Evolutionary conservation across 92 coral and sea anemone genomes (phyloP), one percentile per base, ranked within the genome.

Genomic region (Epizoanthus fatuus): DNA sequence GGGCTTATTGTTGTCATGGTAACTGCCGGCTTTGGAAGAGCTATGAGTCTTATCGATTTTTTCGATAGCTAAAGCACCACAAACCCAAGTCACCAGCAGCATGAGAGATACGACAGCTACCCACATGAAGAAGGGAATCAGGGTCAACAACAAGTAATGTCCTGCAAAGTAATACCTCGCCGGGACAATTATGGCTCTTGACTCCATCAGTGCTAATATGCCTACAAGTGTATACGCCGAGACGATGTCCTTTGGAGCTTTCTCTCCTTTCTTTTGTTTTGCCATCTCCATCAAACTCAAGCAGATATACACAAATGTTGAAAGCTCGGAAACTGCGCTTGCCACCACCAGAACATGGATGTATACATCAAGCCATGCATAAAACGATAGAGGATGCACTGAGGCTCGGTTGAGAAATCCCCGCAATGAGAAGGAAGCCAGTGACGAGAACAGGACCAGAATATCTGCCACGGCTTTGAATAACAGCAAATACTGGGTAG

Each of bases 391-490:
- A 17, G 19, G 47, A 3, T 51, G 63, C 63, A 51, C 14, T 16
- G 80, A 14, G 25, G 80, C 52, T 4, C 49, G 65, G 19, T 35
- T 39, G 64, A 54, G 39, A 4, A 58, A 74, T 44, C 17, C 45
- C 37, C 57, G 63, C 7, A 74, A 14, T 11, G 44, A 74, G 10
- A 74, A 54, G 29, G 64, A 74, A 74, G 52, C 80, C 13, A 54
- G 22, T 0, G 80, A 17, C 32, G 65, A 54, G 20, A 55, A 0
- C 29, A 74, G 39, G 40, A 54, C 65, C 45, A 74, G 2, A 15
- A 74, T 5, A n/a, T 74, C 80, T 15, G 80, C 32, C 13, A 74
- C 52, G 8, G 62, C 64, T 54, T 74, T 74, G 29, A 74, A 35
- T 29, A 74, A 39, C 15, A 74, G 64, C 65, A 54, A 54, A 74